A percentile compares a stretch with the other conserved stretches of the same genome.
These are phyloP conservation scores for Sarcophaga variegata DNA, from an alignment of 2,888 invertebrate species.

Conservation along the genomic window DNA sequence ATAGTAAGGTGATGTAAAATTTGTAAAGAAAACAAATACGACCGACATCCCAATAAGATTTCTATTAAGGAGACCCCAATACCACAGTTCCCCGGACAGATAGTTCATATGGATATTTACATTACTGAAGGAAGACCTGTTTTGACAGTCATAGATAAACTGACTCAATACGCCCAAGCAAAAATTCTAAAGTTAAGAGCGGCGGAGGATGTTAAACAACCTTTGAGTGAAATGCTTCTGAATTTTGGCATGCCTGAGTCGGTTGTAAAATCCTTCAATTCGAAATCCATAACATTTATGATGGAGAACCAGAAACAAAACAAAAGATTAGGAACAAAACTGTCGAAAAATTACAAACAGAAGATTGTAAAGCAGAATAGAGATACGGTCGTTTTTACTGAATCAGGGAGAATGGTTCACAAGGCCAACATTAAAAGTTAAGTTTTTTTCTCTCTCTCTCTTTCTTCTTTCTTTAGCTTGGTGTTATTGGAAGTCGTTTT, in stretches of 20 bases:
- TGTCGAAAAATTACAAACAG: background rate
- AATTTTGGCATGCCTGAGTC: too few relatives aligned
- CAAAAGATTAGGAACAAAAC: background rate
- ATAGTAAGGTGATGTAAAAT: slow-evolving; percentile 2
- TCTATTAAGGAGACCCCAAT: background rate
- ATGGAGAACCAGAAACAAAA: slow-evolving; percentile 1
- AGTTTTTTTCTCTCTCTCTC: background rate
- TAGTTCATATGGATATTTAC: background rate
- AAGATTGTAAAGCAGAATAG: background rate
- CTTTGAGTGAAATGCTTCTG: too few relatives aligned
- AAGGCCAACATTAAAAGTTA: too few relatives aligned
- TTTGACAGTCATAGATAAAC: background rate
- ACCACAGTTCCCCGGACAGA: background rate
- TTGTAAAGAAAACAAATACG: slow-evolving; percentile 19
- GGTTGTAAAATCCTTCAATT: background rate
- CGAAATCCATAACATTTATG: slow-evolving; percentile 4
- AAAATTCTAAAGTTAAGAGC: background rate
- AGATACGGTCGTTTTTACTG: background rate
- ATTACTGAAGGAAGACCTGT: background rate
- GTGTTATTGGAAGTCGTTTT: background rate
- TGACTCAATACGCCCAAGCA: background rate
- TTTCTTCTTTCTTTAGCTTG: background rate
- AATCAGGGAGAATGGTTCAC: background rate
- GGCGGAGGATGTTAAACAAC: background rate
- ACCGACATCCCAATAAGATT: slow-evolving; percentile 1